These are phyloP conservation scores for Ctena decussata DNA, from an alignment of 2,888 invertebrate genomes.

Conservation along the genomic window DNA sequence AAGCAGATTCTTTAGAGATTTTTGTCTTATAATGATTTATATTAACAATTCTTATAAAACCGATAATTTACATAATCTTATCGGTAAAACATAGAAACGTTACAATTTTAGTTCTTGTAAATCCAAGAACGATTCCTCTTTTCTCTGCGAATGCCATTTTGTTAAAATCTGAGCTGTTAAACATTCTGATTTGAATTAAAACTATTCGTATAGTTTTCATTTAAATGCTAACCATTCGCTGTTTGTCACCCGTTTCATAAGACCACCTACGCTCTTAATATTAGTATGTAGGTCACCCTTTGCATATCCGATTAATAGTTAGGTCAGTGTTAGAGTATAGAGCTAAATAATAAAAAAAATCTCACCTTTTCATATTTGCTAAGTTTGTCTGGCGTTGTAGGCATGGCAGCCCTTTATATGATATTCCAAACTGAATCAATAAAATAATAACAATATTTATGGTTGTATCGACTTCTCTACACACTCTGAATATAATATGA, in stretches of 20 bases:
- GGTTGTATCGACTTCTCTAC: neutral
- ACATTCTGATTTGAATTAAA: no score
- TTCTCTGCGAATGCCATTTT: no score
- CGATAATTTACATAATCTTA: neutral
- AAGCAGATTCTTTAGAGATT: neutral
- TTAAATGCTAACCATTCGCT: neutral
- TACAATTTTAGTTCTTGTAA: neutral
- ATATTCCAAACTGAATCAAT: neutral
- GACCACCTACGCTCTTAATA: neutral
- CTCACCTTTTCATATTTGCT: slow-evolving; percentile 80
- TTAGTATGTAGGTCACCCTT: neutral
- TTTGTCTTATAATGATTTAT: neutral
- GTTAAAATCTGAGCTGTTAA: neutral
- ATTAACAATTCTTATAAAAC: neutral
- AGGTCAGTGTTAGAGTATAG: neutral
- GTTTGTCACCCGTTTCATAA: neutral
- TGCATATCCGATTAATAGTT: neutral
- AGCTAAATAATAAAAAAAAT: neutral
- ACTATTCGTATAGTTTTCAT: no score
- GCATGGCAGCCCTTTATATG: slow-evolving; percentile 57
- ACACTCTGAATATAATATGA: neutral
- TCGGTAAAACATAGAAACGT: neutral
- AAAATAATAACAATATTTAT: neutral
- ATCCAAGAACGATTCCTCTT: no score
- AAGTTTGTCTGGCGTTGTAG: slow-evolving; percentile 74